Conservation (phyloP, 2,113 vertebrate species). For the Ctenomys sociabilis region DNA sequence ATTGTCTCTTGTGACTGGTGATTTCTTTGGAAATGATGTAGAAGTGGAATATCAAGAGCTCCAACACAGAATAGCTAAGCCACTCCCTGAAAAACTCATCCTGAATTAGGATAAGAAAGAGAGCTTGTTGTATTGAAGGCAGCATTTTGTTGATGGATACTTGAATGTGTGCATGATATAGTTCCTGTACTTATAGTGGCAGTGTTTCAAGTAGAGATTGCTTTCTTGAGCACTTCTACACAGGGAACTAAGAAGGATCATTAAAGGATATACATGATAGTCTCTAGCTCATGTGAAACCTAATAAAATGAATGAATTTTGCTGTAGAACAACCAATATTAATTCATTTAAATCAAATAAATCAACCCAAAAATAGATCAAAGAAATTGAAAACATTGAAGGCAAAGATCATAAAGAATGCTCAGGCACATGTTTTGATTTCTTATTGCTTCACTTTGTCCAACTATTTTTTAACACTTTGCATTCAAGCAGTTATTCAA, state of each 20-base stretch:
- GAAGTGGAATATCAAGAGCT: background rate
- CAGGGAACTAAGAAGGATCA: background rate
- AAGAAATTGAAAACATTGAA: background rate
- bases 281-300: background rate
- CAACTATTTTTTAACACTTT: background rate
- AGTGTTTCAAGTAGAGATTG: background rate
- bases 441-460: background rate
- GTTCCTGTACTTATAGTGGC: background rate
- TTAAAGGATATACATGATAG: background rate
- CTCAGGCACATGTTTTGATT: background rate
- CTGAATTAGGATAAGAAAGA: background rate
- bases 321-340: background rate
- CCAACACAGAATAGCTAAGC: background rate
- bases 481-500: background rate
- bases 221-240: background rate
- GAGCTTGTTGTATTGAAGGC: background rate
- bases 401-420: background rate
- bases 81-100: background rate
- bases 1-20: background rate
- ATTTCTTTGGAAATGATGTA: background rate
- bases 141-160: background rate
- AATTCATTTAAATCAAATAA: slow-evolving; percentile 14
- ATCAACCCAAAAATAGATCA: background rate
- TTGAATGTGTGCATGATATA: background rate
- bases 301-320: background rate